Percentiles rank a stretch among this genome's conserved stretches.
These are phyloP conservation scores for Panagrolaimus sp. DNA, from an alignment of 1,140 invertebrate genomes.

Conservation along the genomic window DNA sequence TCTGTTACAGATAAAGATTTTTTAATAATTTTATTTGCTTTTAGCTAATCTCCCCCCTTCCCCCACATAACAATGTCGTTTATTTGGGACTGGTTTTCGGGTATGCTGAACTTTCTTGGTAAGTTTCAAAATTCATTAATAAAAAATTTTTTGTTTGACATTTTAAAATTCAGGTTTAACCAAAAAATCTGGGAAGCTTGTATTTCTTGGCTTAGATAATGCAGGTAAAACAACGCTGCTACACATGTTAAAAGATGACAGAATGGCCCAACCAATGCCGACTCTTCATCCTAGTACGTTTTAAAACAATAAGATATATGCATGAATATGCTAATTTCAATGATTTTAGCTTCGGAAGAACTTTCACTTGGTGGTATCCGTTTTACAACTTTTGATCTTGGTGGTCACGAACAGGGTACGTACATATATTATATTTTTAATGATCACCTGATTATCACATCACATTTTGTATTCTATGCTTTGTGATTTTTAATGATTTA, in stretches of 20 bases:
- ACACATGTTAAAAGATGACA: constrained; percentile 99
- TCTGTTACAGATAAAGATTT: background rate
- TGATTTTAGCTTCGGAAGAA: constrained; percentile 88
- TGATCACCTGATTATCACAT: constrained; percentile 7
- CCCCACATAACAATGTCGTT: constrained; percentile 39
- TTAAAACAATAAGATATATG: background rate
- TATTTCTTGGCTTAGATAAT: constrained; percentile 60
- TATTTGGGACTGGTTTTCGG: constrained; percentile 48
- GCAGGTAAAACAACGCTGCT: constrained; percentile 65
- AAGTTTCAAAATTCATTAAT: constrained; percentile 19
- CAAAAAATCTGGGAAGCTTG: constrained; percentile 96
- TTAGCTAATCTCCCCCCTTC: constrained; percentile 19
- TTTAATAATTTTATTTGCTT: constrained; percentile 15
- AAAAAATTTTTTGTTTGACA: constrained; percentile 1
- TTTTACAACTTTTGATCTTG: constrained; percentile 99
- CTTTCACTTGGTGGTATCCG: constrained; percentile 96
- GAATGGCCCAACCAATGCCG: constrained; percentile 95
- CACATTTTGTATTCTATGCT: constrained; percentile 12
- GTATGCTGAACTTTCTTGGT: constrained; percentile 48
- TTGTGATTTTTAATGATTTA: background rate
- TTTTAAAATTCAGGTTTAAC: constrained; percentile 71
- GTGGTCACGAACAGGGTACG: constrained; percentile 91
- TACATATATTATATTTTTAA: constrained; percentile 14
- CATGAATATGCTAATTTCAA: background rate
- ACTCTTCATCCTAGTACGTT: constrained; percentile 94